Base-by-base conservation (phyloP, 2,113 vertebrate species). In the Chascanopsetta lugubris region DNA sequence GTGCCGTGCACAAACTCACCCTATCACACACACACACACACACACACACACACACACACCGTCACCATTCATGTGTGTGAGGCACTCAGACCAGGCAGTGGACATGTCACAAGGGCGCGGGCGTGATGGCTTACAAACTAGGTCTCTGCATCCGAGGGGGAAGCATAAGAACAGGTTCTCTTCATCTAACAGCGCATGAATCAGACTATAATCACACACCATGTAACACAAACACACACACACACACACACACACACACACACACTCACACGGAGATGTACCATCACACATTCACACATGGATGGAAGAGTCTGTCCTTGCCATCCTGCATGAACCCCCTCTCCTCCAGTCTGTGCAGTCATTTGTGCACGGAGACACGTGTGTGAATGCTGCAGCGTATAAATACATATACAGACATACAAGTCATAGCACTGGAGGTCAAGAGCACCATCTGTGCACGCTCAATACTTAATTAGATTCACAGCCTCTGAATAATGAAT, bases 381-480 rank as follows among this genome's bases (percentile, higher is more conserved):
- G 69, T 80, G 60, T 40, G 70, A n/a, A 61, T 64, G 71, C 77
- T 67, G 30, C 22, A 21, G 40, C 40, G 47, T 36, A 69, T 63
- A 79, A 38, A 55, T 69, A 81, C 61, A 5, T 38, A 5, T 38
- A 17, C 34, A 38, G 63, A 77, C 43, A 55, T 69, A 83, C 61
- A 75, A 73, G 48, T 18, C 49, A 57, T 51, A 11, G 50, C 78
- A 64, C 71, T 51, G 74, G 63, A 85, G 88, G 87, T 88, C 87
- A 90, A 76, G 77, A 81, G 72, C 86, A 76, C 87, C 89, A 90
- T 90, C 89, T 91, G 91, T 86, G 82, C 82, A 77, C 84, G 86
- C 87, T 92, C 84, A 91, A 90, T 92, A 80, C 82, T 89, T 91
- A 88, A 91, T 92, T 86, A 93, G 79, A 85, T 80, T 78, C 78